Evolutionary conservation across 35 echinoderm and acorn worm genomes (phyloP).

Genomic region (Holothuria glaberrima): DNA sequence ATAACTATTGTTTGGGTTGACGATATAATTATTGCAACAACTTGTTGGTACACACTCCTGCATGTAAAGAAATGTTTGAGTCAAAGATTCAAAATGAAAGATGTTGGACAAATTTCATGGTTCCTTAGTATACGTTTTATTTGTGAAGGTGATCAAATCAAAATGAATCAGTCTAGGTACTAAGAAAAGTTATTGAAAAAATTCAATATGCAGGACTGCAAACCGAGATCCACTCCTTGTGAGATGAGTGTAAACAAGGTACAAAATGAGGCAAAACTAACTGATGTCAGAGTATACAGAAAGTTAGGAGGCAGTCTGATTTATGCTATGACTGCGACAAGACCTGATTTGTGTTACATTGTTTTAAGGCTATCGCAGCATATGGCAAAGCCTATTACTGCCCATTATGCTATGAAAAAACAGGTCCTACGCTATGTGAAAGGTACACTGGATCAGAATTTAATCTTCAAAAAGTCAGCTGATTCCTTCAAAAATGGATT

Average conservation of each 20-base stretch:
- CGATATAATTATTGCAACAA: conserved; percentile 21
- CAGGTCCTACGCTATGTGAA: conserved; percentile 47
- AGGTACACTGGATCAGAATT: conserved; percentile 10
- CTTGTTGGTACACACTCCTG: background rate
- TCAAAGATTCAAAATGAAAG: conserved; percentile 18
- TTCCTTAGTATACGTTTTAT: conserved; percentile 61
- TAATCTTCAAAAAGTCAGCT: conserved; percentile 14
- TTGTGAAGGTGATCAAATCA: conserved; percentile 18
- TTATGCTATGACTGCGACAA: conserved; percentile 49
- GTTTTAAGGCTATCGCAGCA: conserved; percentile 33
- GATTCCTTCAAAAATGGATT: background rate
- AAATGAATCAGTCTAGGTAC: conserved; percentile 34
- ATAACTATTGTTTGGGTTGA: conserved; percentile 38
- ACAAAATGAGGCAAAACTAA: background rate
- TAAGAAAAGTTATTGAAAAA: background rate
- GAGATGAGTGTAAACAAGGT: conserved; percentile 24
- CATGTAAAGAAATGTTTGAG: conserved; percentile 12
- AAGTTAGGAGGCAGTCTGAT: conserved; percentile 59
- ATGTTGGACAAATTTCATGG: conserved; percentile 26
- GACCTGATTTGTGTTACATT: conserved; percentile 53
- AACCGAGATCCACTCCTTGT: conserved; percentile 28
- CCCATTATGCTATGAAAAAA: conserved; percentile 15
- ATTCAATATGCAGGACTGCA: conserved; percentile 24
- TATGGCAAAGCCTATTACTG: conserved; percentile 25
- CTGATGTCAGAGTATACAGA: conserved; percentile 27